Percentiles rank a stretch among this genome's conserved stretches.
phyloP scores from a whole-genome alignment of 2,888 invertebrate genomes.

The Dasysyrphus tricinctus region DNA sequence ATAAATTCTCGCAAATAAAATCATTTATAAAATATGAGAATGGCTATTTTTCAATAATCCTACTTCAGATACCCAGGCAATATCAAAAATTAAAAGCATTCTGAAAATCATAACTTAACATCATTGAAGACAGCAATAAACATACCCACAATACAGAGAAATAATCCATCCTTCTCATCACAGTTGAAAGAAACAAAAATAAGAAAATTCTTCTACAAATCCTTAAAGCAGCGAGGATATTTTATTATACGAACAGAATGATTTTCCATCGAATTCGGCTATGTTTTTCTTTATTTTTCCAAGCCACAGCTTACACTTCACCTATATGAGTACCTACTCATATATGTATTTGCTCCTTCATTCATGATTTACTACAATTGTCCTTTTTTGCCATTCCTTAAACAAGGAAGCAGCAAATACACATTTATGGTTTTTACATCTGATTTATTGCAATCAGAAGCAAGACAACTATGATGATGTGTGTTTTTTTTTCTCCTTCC shows the following conservation, averaged over 20 bases:
- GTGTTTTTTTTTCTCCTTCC: constrained; percentile 44
- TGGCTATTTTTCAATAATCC: neutral
- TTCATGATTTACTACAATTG: constrained; percentile 71
- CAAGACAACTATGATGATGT: constrained; percentile 64
- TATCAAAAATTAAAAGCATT: constrained; percentile 43
- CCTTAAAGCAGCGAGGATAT: constrained; percentile 30
- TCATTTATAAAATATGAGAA: neutral
- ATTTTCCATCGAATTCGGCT: constrained; percentile 31
- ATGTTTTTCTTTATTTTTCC: constrained; percentile 32
- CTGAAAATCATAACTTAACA: constrained; percentile 39
- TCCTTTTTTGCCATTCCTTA: constrained; percentile 68
- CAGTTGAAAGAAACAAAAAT: neutral
- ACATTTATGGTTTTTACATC: constrained; percentile 70
- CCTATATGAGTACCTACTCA: neutral
- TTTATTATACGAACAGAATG: constrained; percentile 52
- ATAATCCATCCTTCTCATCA: constrained; percentile 35
- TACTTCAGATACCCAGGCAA: neutral
- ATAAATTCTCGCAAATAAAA: neutral
- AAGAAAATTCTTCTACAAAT: constrained; percentile 18
- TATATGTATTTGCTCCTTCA: neutral
- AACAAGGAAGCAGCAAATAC: constrained; percentile 70
- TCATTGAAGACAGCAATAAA: constrained; percentile 38
- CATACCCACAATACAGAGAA: constrained; percentile 34
- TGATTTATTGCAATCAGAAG: constrained; percentile 72
- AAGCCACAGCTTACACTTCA: constrained; percentile 11